Base-by-base conservation (phyloP, 2,888 invertebrate species). In the Rhodophaea formosa region DNA sequence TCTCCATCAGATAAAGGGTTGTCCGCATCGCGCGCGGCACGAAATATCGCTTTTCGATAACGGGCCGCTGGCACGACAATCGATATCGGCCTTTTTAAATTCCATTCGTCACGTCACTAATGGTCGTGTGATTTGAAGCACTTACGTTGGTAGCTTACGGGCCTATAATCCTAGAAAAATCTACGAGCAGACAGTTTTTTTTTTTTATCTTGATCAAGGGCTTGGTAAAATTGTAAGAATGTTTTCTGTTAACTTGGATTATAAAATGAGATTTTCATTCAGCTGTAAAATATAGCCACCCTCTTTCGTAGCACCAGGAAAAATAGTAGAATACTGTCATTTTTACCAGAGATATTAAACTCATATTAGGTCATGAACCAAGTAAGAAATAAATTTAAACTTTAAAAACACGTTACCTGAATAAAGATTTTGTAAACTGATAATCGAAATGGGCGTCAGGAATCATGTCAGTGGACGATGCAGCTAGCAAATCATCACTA, bases 1-100 rank as follows among this genome's bases (percentile, higher is more conserved):
- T 66, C 84, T 70, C 89, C 69, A 89, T 90, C 90, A 74, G 90
- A 90, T 91, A 91, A 90, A 88, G 88, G 87, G 87, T 88, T 86
- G 79, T 70, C 63, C 69, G 66, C 73, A 77, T 79, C 78, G 77
- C 76, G 72, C 67, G 70, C 79, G 73, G 77, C 82, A 81, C 83
- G 84, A 77, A 76, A 76, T 76, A 84, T 86, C 75, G 82, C 75
- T 85, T 85, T 76, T 77, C 85, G 85, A 90, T 90, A 89, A 89
- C 84, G 82, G 73, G 72, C 72, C 68, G 68, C 63, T 69, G 69
- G 73, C 88, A 88, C 88, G 88, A 74, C 80, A 84, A 75, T 78
- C 71, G 69, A 63, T 69, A 69, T 74, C 73, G 66, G 59, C 67
- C 23, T 61, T 63, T 74, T 65, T 61, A 59, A 62, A 64, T 62